Percentiles rank a stretch among this genome's conserved stretches.
Evolutionary conservation across 2,888 invertebrate species (phyloP).

Genomic region (Laothoe populi): DNA sequence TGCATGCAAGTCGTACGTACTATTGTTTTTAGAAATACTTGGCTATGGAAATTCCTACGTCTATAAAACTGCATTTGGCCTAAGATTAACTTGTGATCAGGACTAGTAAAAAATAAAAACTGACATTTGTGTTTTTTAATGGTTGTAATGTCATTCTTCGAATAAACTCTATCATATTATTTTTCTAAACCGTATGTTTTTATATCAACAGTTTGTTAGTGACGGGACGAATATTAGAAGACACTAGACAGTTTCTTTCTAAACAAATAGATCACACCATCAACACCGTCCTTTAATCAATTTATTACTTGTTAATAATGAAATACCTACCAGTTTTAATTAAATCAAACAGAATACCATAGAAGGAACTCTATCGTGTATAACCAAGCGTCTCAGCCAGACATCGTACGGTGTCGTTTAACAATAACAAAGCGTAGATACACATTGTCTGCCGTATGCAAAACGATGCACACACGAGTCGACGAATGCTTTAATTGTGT

Average conservation of each 20-base stretch:
- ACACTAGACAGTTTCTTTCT: too few relatives aligned
- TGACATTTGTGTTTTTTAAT: too few relatives aligned
- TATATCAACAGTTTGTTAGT: too few relatives aligned
- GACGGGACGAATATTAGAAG: too few relatives aligned
- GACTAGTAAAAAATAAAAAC: too few relatives aligned
- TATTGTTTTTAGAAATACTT: background rate
- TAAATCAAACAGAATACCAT: background rate
- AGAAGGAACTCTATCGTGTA: background rate
- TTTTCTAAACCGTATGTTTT: too few relatives aligned
- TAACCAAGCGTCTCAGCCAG: slow-evolving; percentile 5
- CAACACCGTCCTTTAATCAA: background rate
- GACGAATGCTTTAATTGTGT: slow-evolving; percentile 23
- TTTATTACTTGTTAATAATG: too few relatives aligned
- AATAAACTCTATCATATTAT: too few relatives aligned
- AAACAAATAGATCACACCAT: background rate
- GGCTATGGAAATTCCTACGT: too few relatives aligned
- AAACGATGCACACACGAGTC: slow-evolving; percentile 1
- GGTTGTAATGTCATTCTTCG: too few relatives aligned
- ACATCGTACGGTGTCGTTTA: slow-evolving; percentile 23
- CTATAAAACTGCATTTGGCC: too few relatives aligned
- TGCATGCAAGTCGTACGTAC: background rate
- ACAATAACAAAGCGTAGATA: slow-evolving; percentile 26
- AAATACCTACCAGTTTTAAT: background rate
- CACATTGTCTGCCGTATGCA: slow-evolving; percentile 25
- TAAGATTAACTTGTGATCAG: too few relatives aligned